phyloP scores from a whole-genome alignment of 1,140 invertebrate species.

The Orchesella cincta region DNA sequence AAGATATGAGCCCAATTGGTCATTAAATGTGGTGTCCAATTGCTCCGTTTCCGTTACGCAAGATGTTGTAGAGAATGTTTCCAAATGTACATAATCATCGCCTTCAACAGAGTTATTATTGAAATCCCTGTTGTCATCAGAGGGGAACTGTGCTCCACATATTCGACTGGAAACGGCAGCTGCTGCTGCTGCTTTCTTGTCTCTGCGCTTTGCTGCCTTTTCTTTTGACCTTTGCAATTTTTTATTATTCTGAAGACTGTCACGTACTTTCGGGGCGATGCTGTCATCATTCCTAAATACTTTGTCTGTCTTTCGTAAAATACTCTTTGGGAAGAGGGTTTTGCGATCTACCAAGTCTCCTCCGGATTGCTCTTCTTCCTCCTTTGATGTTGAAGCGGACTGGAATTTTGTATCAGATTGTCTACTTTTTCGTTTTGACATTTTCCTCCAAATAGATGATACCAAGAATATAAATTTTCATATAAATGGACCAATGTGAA shows the following conservation, averaged over 20 bases:
- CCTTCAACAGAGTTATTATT: conserved; percentile 1
- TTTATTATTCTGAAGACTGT: not conserved
- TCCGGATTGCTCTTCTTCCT: too few species aligned
- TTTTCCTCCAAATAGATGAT: too few species aligned
- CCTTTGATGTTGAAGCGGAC: not conserved
- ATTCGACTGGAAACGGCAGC: not conserved
- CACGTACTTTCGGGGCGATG: not conserved
- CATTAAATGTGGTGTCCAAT: too few species aligned
- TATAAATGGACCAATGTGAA: too few species aligned
- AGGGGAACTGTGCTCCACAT: not conserved
- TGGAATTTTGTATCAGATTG: too few species aligned
- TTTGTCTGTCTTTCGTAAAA: not conserved
- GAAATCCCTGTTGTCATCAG: not conserved
- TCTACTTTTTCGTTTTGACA: too few species aligned
- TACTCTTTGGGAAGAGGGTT: not conserved
- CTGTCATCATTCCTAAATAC: not conserved
- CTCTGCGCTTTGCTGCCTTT: not conserved
- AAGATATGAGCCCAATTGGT: too few species aligned
- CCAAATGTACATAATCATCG: too few species aligned
- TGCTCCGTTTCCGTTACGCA: not conserved
- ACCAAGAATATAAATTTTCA: too few species aligned
- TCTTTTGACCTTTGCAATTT: not conserved
- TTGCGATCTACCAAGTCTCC: too few species aligned
- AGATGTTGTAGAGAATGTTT: too few species aligned
- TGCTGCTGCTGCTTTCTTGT: not conserved